Percentiles rank a stretch among this genome's conserved stretches.
These are phyloP conservation scores for Trichomycterus rosablanca DNA, from an alignment of 2,113 vertebrate genomes.

Conservation along the genomic window DNA sequence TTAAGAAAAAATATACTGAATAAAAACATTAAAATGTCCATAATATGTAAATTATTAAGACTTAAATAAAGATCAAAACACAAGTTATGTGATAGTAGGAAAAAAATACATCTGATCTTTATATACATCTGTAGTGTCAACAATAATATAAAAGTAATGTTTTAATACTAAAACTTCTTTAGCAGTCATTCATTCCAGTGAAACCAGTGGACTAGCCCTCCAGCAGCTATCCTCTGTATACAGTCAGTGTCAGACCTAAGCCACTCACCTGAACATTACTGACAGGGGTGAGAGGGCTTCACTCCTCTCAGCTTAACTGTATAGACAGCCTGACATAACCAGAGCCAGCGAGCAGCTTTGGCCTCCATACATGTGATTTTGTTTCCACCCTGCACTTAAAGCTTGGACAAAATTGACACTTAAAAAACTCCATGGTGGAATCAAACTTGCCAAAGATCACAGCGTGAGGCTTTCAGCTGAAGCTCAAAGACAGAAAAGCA, in stretches of 20 bases:
- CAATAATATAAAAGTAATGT: too few relatives aligned
- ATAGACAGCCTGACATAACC: background rate
- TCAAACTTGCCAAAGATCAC: conserved; percentile 8
- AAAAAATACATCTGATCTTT: too few relatives aligned
- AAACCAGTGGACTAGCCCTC: conserved; percentile 12
- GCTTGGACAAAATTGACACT: background rate
- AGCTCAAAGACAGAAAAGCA: conserved; percentile 9
- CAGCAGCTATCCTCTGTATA: background rate
- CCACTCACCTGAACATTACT: conserved; percentile 1
- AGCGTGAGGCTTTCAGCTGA: background rate
- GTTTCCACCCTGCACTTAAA: background rate
- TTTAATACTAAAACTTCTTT: too few relatives aligned
- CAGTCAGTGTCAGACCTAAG: conserved; percentile 4
- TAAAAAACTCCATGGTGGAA: conserved; percentile 1
- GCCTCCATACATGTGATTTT: conserved; percentile 8
- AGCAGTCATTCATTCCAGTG: too few relatives aligned
- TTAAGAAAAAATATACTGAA: too few relatives aligned
- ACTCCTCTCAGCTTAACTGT: conserved; percentile 8
- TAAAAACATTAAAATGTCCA: too few relatives aligned
- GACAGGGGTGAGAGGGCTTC: background rate
- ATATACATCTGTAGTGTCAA: too few relatives aligned
- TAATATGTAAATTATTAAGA: too few relatives aligned
- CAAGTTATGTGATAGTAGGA: too few relatives aligned
- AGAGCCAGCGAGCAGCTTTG: background rate
- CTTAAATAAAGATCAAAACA: too few relatives aligned